phyloP scores from a whole-genome alignment of 1,140 invertebrate genomes.

The Nomia melanderi region DNA sequence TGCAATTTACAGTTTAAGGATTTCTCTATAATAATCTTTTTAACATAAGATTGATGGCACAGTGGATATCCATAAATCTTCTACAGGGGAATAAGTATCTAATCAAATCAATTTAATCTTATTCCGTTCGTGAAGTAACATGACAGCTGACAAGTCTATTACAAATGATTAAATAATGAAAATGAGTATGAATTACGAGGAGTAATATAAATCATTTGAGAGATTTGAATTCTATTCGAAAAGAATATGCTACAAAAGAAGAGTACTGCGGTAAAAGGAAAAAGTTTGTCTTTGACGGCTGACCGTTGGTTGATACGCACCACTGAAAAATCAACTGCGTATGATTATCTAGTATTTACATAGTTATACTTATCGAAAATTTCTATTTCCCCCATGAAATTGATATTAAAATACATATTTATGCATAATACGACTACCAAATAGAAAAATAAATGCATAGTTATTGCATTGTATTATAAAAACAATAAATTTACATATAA shows the following conservation, averaged over 20 bases:
- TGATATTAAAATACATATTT: background rate
- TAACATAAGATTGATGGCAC: conserved; percentile 2
- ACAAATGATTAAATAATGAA: background rate
- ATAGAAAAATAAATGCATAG: background rate
- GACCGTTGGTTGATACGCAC: conserved; percentile 2
- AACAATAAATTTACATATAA: background rate
- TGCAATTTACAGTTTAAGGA: conserved; percentile 11
- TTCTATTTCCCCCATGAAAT: background rate
- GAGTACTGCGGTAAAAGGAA: background rate
- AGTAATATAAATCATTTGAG: background rate
- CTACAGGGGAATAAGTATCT: no score
- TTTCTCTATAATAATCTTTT: conserved; percentile 3
- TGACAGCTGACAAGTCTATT: background rate
- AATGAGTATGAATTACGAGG: background rate
- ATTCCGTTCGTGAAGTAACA: background rate
- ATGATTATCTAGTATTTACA: background rate
- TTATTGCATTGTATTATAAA: background rate
- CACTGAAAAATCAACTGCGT: background rate
- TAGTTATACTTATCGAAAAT: background rate
- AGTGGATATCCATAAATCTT: background rate
- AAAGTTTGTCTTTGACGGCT: background rate
- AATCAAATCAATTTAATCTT: no score
- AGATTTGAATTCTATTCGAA: background rate
- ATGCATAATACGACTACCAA: background rate
- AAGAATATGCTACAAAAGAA: background rate